These are phyloP conservation scores for Drosophila tropicalis DNA, from an alignment of 1,140 invertebrate species.

Conservation along the genomic window DNA sequence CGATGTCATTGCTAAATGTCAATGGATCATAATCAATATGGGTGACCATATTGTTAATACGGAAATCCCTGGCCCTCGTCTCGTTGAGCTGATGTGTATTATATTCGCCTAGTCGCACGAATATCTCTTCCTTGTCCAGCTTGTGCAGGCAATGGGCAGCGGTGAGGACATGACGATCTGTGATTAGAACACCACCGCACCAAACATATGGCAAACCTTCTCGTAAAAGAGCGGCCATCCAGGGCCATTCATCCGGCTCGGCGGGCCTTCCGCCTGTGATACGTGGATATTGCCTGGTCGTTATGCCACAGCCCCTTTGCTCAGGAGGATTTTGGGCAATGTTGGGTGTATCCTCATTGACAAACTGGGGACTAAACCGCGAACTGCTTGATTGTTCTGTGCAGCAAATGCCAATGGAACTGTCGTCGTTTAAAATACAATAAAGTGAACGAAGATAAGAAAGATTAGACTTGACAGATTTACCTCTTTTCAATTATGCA, in stretches of 20 bases:
- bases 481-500: constrained; percentile 87
- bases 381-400: constrained; percentile 59
- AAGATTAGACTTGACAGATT: background rate
- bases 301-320: constrained; percentile 87
- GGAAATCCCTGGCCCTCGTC: constrained; percentile 87
- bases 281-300: constrained; percentile 84
- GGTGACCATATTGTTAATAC: constrained; percentile 86
- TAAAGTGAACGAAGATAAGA: background rate
- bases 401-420: constrained; percentile 81
- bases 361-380: constrained; percentile 69
- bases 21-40: constrained; percentile 87
- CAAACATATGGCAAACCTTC: constrained; percentile 85
- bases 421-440: constrained; percentile 15
- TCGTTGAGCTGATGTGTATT: constrained; percentile 88
- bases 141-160: constrained; percentile 91
- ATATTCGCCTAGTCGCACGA: constrained; percentile 91
- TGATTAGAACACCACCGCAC: constrained; percentile 92
- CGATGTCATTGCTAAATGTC: constrained; percentile 91
- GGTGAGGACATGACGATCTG: constrained; percentile 89
- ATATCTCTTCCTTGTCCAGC: constrained; percentile 86
- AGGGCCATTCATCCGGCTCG: constrained; percentile 90
- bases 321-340: constrained; percentile 66
- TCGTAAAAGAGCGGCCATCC: constrained; percentile 90
- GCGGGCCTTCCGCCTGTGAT: constrained; percentile 87
- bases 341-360: constrained; percentile 40